Evolutionary conservation across 2,113 vertebrate species (phyloP).

Genomic region (Pantherophis guttatus): DNA sequence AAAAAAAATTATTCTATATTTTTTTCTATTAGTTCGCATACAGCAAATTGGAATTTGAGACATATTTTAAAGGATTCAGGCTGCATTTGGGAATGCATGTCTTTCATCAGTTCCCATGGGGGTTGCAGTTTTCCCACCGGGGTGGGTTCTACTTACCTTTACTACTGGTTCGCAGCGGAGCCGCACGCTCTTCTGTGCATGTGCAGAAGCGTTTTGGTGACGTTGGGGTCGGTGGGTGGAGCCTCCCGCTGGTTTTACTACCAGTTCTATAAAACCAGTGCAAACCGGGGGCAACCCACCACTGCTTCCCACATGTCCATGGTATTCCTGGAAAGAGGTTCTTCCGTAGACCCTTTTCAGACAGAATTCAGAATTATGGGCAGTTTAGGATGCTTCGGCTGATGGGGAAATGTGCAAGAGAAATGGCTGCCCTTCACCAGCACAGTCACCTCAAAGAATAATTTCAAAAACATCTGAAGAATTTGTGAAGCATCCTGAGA

Average conservation of each 20-base stretch:
- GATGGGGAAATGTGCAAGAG: background rate
- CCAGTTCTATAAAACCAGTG: no score
- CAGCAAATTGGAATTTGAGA: background rate
- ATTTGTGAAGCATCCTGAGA: background rate
- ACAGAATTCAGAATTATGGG: background rate
- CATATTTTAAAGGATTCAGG: background rate
- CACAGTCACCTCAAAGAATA: background rate
- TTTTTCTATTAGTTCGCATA: background rate
- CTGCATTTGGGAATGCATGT: background rate
- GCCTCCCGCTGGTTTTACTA: no score
- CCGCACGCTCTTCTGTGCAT: no score
- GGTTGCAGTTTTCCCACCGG: background rate
- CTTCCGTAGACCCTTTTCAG: background rate
- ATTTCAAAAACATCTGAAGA: background rate
- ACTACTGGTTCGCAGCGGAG: no score
- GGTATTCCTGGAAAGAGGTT: background rate
- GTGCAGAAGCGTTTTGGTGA: no score
- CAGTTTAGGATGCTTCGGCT: background rate
- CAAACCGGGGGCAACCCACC: no score
- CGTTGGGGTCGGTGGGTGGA: no score
- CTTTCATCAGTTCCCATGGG: background rate
- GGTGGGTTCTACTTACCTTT: no score
- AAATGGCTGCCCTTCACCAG: background rate
- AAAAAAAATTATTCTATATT: background rate
- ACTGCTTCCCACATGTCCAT: background rate